phyloP scores from a whole-genome alignment of 1,140 invertebrate species.

The Yoshiicerus persimilis region DNA sequence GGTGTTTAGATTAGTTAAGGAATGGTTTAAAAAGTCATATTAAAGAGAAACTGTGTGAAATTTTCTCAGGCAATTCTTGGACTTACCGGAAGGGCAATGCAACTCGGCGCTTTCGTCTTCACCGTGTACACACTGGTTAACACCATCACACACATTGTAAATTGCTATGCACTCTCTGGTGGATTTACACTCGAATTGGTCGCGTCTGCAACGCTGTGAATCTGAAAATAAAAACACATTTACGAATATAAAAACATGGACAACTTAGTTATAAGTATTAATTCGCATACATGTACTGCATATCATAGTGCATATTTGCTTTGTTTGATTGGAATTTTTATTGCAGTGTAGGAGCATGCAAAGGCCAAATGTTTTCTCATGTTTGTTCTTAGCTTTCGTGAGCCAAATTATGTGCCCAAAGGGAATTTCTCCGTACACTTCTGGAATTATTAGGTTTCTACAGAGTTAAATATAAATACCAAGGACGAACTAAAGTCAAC shows the following conservation, averaged over 20 bases:
- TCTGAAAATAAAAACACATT: background rate
- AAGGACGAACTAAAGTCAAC: background rate
- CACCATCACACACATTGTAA: conserved; percentile 93
- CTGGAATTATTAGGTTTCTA: background rate
- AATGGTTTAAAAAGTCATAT: background rate
- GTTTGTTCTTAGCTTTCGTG: background rate
- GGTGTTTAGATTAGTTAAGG: background rate
- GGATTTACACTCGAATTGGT: conserved; percentile 83
- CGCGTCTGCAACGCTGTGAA: conserved; percentile 52
- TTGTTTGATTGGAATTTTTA: background rate
- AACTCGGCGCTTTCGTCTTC: conserved; percentile 42
- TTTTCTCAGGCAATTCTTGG: background rate
- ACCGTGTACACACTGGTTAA: conserved; percentile 87
- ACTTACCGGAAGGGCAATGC: conserved; percentile 36
- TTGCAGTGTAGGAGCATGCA: background rate
- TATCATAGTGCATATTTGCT: background rate
- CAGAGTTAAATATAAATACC: background rate
- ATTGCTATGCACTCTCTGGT: conserved; percentile 90
- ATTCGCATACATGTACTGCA: background rate
- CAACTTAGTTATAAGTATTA: no score
- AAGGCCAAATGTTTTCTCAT: background rate
- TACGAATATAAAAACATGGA: background rate
- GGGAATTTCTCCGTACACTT: background rate
- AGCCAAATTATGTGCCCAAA: background rate
- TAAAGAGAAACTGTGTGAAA: conserved; percentile 13